A percentile compares a stretch with the other conserved stretches of the same genome.
Conservation (phyloP, 2,113 vertebrate genomes). For the Trochalopteron elliotii region DNA sequence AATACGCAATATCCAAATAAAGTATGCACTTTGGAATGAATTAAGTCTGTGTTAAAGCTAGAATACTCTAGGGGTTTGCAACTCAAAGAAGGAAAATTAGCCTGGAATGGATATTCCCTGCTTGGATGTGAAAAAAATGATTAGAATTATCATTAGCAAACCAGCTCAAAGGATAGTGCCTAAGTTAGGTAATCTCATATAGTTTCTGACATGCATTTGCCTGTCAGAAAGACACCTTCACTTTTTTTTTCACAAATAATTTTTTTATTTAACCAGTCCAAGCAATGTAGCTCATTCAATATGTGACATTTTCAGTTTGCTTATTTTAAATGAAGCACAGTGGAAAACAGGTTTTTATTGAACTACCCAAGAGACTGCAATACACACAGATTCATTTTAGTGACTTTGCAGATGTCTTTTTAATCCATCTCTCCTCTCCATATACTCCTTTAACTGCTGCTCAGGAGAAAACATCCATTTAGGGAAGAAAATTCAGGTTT, state of each 20-base stretch:
- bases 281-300: background rate
- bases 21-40: conserved; percentile 14
- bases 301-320: background rate
- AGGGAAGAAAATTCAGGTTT: background rate
- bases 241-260: conserved; percentile 14
- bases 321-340: background rate
- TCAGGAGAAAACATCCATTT: background rate
- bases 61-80: background rate
- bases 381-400: background rate
- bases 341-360: background rate
- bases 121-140: conserved; percentile 22
- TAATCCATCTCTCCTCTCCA: background rate
- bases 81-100: background rate
- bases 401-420: background rate
- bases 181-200: background rate
- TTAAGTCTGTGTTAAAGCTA: conserved; percentile 12
- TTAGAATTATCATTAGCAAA: conserved; percentile 12
- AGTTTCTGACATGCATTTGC: background rate
- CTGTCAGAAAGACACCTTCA: conserved; percentile 7
- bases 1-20: background rate
- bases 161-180: background rate
- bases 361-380: background rate
- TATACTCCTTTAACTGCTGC: background rate
- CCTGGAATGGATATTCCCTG: background rate
- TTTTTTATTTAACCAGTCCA: conserved; percentile 54